These are phyloP conservation scores for Hymenochirus boettgeri DNA, from an alignment of 2,113 vertebrate species.

Conservation along the genomic window DNA sequence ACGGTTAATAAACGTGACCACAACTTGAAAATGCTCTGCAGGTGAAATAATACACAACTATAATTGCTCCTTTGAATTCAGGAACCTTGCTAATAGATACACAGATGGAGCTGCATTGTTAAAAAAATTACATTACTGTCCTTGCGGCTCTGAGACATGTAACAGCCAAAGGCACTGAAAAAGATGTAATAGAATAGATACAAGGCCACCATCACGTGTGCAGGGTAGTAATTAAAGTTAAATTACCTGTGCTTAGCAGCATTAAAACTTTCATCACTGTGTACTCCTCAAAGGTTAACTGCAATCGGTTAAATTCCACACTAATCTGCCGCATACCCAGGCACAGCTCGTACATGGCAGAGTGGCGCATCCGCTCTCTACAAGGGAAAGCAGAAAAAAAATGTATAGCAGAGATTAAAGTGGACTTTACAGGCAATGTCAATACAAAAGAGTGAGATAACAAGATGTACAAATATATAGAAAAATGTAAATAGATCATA, in stretches of 20 bases:
- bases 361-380: slow-evolving; percentile 96
- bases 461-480: too few species aligned
- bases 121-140: neutral
- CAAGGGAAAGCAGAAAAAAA: slow-evolving; percentile 31
- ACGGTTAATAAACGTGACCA: neutral
- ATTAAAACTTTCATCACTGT: slow-evolving; percentile 96
- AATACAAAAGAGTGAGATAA: too few species aligned
- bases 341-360: slow-evolving; percentile 96
- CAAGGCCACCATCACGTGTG: neutral
- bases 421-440: too few species aligned
- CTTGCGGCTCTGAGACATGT: neutral
- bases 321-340: slow-evolving; percentile 96
- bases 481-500: too few species aligned
- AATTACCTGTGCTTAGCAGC: slow-evolving; percentile 89
- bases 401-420: neutral
- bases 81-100: too few species aligned
- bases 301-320: slow-evolving; percentile 93
- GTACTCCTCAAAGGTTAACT: slow-evolving; percentile 94
- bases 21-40: too few species aligned
- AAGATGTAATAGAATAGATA: neutral
- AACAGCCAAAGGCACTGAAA: neutral
- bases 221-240: neutral
- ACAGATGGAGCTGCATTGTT: too few species aligned
- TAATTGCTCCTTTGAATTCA: too few species aligned
- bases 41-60: too few species aligned